Percentiles rank a stretch among this genome's conserved stretches.
Evolutionary conservation across 2,113 vertebrate genomes (phyloP).

Genomic region (Gymnorhina tibicen): DNA sequence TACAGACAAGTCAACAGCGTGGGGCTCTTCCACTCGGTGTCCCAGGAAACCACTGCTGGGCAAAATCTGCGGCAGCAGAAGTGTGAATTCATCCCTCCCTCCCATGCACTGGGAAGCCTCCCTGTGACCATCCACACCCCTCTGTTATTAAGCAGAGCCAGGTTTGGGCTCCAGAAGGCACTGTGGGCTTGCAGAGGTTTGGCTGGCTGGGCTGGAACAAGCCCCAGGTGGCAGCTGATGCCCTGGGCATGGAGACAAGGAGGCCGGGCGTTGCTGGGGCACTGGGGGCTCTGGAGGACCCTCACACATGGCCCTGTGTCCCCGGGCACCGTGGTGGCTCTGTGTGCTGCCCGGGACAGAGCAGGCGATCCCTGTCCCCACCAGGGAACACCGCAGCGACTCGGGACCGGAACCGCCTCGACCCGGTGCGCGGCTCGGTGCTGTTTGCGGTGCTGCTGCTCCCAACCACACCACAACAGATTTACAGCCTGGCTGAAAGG

Average conservation of each 20-base stretch:
- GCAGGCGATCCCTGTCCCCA: background rate
- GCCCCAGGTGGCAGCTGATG: background rate
- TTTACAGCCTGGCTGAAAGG: background rate
- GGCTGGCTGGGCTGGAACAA: background rate
- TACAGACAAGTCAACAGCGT: background rate
- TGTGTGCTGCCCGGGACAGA: background rate
- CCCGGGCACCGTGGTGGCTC: background rate
- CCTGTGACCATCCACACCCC: background rate
- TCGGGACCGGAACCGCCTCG: background rate
- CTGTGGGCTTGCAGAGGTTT: background rate
- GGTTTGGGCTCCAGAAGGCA: background rate
- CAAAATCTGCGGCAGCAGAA: background rate
- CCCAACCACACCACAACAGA: background rate
- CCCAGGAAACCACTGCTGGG: background rate
- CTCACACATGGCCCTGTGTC: rapidly evolving
- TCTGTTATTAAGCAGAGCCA: background rate
- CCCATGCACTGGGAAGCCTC: background rate
- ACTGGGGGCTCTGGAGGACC: background rate
- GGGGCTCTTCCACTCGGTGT: background rate
- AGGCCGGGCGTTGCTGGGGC: background rate
- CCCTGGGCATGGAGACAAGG: background rate
- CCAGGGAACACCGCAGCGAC: background rate
- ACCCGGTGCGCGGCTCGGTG: background rate
- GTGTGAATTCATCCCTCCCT: background rate
- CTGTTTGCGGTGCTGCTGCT: background rate